phyloP scores from a whole-genome alignment of 2,113 vertebrate species.

The Pygoscelis adeliae region DNA sequence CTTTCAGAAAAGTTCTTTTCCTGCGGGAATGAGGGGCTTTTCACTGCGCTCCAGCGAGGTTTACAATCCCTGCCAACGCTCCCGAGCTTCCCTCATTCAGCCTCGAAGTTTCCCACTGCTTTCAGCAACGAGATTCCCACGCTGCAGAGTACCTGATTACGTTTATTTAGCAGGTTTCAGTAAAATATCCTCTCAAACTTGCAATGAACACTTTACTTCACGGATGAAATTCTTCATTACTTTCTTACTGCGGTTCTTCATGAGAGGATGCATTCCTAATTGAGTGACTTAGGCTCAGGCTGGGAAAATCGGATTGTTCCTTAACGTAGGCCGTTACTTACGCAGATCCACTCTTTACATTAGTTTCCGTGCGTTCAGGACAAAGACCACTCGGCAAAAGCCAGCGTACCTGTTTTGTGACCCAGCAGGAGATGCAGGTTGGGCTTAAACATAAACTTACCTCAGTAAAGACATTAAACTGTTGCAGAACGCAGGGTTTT shows the following conservation, averaged over 20 bases:
- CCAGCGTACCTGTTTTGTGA: neutral
- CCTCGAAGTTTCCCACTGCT: constrained; percentile 36
- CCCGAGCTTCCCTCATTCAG: constrained; percentile 4
- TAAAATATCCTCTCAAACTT: neutral
- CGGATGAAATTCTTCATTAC: neutral
- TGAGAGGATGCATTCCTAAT: neutral
- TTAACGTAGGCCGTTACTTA: neutral
- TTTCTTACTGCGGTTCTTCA: neutral
- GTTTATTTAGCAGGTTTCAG: neutral
- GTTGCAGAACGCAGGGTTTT: neutral
- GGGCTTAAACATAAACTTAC: neutral
- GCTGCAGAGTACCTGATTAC: neutral
- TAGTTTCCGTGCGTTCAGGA: neutral
- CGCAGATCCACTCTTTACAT: neutral
- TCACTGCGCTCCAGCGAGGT: neutral
- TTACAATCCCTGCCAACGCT: neutral
- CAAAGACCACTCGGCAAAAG: neutral
- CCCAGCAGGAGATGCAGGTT: neutral
- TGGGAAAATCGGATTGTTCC: neutral
- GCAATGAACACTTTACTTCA: neutral
- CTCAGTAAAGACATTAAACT: neutral
- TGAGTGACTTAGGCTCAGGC: neutral
- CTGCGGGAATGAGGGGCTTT: constrained; percentile 27
- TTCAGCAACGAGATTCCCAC: neutral
- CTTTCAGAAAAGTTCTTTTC: constrained; percentile 24